Evolutionary conservation across 2,888 invertebrate genomes (phyloP), one percentile per base, ranked within the genome.

Genomic region (Drosophila longiperda): DNA sequence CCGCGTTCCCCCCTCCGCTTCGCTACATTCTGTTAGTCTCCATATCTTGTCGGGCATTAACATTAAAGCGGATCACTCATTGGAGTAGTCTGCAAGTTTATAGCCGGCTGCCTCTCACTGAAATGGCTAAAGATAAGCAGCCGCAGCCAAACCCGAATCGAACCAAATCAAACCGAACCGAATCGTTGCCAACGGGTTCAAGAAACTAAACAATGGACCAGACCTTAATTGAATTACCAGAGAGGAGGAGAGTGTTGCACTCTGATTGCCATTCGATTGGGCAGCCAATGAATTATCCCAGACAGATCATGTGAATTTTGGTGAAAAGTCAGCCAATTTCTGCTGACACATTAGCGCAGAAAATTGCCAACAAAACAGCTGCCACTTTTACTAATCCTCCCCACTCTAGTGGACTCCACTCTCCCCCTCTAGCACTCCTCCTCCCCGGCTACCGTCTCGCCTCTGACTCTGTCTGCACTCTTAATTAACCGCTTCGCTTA

Each of bases 401-500:
- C 36, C 50, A 15, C 23, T 8, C 15, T 15, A 7, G 23, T 23
- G 45, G 8, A 45, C 23, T 29, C 29, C 45, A 45, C 23, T 23
- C 50, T 57, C 36, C 69, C 45, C 62, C 54, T 36, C 54, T 38
- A 23, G 11, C 23, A 57, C 48, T 17, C 34, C 33, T 17, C 15
- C 15, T 20, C 20, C 40, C 7, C n/a, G 20, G 29, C 38, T 32
- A 1, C n/a, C 4, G 4, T 23, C 60, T 26, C 32, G 20, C 53
- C 62, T 49, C 68, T 36, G 60, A 65, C 75, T 64, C 72, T 61
- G 86, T 85, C 88, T 87, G 83, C 76, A 62, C 70, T 85, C 73
- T 77, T 85, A 87, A 87, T 87, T 87, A 87, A 87, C 74, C 81
- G 88, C 79, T 75, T 81, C 88, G 86, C 74, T 85, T 85, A 88